phyloP scores from a whole-genome alignment of 2,888 invertebrate genomes.

The Spilosoma lubricipeda region DNA sequence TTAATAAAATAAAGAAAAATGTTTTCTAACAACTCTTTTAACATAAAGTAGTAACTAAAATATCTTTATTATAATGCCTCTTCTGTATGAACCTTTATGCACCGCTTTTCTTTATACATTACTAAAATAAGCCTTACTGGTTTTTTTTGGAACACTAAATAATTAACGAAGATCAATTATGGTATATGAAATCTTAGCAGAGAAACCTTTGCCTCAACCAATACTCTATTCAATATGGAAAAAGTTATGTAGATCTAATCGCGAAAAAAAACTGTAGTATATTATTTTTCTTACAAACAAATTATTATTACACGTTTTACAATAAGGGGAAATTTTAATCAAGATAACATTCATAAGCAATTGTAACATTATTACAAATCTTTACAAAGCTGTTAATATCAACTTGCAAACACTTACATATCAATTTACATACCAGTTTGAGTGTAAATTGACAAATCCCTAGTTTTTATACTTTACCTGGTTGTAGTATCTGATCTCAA shows the following conservation, averaged over 20 bases:
- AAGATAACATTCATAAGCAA: conserved; percentile 9
- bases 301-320: background rate
- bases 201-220: too few relatives aligned
- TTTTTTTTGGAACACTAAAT: too few relatives aligned
- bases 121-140: too few relatives aligned
- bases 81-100: background rate
- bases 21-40: background rate
- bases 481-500: conserved; percentile 29
- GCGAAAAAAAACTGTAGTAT: too few relatives aligned
- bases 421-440: conserved; percentile 11
- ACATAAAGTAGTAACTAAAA: background rate
- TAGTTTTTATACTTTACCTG: background rate
- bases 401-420: conserved; percentile 7
- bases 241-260: too few relatives aligned
- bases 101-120: background rate
- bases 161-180: too few relatives aligned
- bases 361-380: conserved; percentile 5
- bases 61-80: background rate
- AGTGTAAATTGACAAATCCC: conserved; percentile 16
- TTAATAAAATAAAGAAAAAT: background rate
- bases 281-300: background rate
- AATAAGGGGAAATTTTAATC: conserved; percentile 1
- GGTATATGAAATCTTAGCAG: too few relatives aligned
- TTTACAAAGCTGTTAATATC: conserved; percentile 10
- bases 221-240: too few relatives aligned